Conservation (phyloP, 1,140 invertebrate species). For the Aphis gossypii region DNA sequence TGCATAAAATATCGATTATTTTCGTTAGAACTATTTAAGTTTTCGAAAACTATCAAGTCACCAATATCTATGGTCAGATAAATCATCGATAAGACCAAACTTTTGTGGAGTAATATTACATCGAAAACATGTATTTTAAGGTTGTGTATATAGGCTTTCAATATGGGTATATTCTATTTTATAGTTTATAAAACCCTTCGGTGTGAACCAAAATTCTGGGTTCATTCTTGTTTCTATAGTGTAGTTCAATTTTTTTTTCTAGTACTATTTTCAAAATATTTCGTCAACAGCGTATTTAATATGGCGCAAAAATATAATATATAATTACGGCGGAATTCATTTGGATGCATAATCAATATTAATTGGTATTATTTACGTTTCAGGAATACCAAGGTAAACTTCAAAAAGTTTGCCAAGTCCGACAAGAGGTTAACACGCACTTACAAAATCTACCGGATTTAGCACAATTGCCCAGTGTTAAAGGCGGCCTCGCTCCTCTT, state of each 20-base stretch:
- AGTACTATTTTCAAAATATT: not conserved
- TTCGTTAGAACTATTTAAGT: not conserved
- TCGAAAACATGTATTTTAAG: not conserved
- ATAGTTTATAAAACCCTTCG: not conserved
- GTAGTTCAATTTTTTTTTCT: not conserved
- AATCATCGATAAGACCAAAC: not conserved
- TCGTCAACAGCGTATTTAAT: not conserved
- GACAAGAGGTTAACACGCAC: conserved; percentile 88
- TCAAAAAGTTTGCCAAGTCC: conserved; percentile 81
- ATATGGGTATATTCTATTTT: not conserved
- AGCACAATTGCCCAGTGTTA: conserved; percentile 87
- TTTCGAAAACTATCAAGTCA: not conserved
- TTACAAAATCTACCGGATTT: conserved; percentile 92
- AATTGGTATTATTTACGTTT: conserved; percentile 61
- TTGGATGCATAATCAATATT: not conserved
- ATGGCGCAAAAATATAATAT: not conserved
- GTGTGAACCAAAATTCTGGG: not conserved
- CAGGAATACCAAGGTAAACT: conserved; percentile 89
- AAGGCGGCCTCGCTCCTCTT: conserved; percentile 85
- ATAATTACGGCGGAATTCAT: not conserved
- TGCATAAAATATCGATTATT: not conserved
- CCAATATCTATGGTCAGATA: not conserved
- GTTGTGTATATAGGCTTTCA: not conserved
- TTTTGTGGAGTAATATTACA: not conserved
- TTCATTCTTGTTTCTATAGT: not conserved